Evolutionary conservation across 2,113 vertebrate genomes (phyloP).

Genomic region (Lycaon pictus): DNA sequence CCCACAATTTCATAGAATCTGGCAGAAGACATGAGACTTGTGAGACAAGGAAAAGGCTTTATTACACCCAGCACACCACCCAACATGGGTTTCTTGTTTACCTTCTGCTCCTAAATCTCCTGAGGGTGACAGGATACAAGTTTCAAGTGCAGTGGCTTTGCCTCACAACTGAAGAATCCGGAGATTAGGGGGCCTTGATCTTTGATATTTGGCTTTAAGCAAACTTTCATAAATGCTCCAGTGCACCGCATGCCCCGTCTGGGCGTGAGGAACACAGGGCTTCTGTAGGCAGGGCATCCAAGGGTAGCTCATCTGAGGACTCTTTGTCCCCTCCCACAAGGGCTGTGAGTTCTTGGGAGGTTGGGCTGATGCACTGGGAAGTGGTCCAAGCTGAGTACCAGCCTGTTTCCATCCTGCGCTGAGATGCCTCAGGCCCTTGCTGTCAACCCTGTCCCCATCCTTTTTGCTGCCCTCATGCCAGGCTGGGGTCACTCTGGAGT

Average conservation of each 20-base stretch:
- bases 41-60: background rate
- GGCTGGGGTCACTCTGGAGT: background rate
- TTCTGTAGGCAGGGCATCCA: background rate
- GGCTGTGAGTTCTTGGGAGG: background rate
- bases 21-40: background rate
- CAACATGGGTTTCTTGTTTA: background rate
- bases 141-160: background rate
- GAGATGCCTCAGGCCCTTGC: background rate
- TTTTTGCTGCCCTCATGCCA: background rate
- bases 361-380: background rate
- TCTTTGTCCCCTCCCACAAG: background rate
- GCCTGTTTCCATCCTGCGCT: background rate
- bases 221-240: background rate
- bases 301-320: no score
- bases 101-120: background rate
- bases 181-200: background rate
- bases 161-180: background rate
- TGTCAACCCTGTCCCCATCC: background rate
- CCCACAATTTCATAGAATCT: background rate
- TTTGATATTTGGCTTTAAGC: background rate
- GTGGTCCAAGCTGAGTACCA: background rate
- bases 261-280: rapidly evolving
- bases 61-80: background rate
- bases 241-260: background rate
- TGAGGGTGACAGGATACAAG: background rate